Evolutionary conservation across 2,888 invertebrate species (phyloP), one percentile per base, ranked within the genome.

Genomic region (Xylophagus ater): DNA sequence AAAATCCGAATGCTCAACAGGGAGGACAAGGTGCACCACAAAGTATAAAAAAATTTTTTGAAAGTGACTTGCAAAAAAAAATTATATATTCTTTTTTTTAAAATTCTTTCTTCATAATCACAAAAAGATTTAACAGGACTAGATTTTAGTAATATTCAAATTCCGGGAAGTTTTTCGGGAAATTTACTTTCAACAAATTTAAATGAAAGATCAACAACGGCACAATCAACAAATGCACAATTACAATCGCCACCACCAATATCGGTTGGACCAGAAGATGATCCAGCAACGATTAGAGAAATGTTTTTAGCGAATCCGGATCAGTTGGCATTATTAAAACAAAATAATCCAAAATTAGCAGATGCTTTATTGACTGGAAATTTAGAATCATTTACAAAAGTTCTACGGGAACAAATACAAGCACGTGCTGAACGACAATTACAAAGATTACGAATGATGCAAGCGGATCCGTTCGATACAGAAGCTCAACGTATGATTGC

Each of bases 401-500:
- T 88, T 40, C 71, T 92, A 34, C 72, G 73, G 48, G 85, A 89
- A 60, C 89, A 92, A 68, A 79, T 90, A 51, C 71, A 76, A 50
- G 82, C 82, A 20, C 73, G 87, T 44, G 78, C 81, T 51, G 84
- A 89, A 55, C 73, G 86, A 32, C 88, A 93, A 57, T 75, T 79
- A 51, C 85, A 86, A 60, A 71, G 85, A 55, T 69, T 88, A 37
- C 77, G 86, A 54, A 84, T 96, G 79, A 74, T 94, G 69, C 82
- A 81, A 53, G 89, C 93, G 0, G 87, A 94, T 70, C 94, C 94
- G 1, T 94, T 96, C 60, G 93, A 94, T 65, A 82, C 88, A 1
- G 93, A 93, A 62, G 89, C 93, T 0, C 97, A 97, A 64, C 73
- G 84, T 45, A 73, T 92, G 55, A 96, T 97, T 50, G 94, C 93